phyloP scores from a whole-genome alignment of 1,140 invertebrate species.

The Galleria mellonella region DNA sequence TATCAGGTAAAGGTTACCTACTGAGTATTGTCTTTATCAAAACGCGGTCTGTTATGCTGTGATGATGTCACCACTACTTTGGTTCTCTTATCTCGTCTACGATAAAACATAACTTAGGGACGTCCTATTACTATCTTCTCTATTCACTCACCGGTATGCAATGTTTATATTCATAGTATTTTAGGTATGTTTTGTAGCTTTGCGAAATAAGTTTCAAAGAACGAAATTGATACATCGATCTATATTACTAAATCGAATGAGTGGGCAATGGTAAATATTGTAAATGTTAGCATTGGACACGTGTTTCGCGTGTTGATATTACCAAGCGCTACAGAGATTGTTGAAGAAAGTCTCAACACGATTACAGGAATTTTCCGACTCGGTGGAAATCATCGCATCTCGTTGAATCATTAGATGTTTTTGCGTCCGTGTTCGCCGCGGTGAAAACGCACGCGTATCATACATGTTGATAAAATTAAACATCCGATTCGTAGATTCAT shows the following conservation, averaged over 20 bases:
- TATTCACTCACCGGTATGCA: not conserved
- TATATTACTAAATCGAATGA: constrained; percentile 9
- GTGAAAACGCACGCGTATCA: constrained; percentile 45
- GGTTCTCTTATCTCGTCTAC: constrained; percentile 55
- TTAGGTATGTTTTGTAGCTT: constrained; percentile 13
- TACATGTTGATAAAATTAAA: constrained; percentile 19
- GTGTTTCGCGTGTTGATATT: constrained; percentile 41
- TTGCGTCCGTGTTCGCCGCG: constrained; percentile 21
- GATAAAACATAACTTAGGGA: constrained; percentile 60
- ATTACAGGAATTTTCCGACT: constrained; percentile 71
- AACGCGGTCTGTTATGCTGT: constrained; percentile 37
- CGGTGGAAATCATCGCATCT: constrained; percentile 61
- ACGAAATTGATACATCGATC: no score
- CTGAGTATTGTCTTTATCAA: constrained; percentile 60
- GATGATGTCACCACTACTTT: constrained; percentile 66
- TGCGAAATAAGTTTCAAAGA: not conserved
- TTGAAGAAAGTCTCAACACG: constrained; percentile 57
- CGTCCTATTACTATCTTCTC: constrained; percentile 26
- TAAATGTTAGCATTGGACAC: constrained; percentile 11
- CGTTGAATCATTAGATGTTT: constrained; percentile 57
- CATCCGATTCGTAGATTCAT: constrained; percentile 5
- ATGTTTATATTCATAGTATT: no score
- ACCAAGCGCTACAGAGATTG: constrained; percentile 17
- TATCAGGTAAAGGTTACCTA: constrained; percentile 56
- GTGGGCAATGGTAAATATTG: constrained; percentile 12